These are phyloP conservation scores for Oreotrochilus melanogaster DNA, from an alignment of 2,113 vertebrate species.

Conservation along the genomic window DNA sequence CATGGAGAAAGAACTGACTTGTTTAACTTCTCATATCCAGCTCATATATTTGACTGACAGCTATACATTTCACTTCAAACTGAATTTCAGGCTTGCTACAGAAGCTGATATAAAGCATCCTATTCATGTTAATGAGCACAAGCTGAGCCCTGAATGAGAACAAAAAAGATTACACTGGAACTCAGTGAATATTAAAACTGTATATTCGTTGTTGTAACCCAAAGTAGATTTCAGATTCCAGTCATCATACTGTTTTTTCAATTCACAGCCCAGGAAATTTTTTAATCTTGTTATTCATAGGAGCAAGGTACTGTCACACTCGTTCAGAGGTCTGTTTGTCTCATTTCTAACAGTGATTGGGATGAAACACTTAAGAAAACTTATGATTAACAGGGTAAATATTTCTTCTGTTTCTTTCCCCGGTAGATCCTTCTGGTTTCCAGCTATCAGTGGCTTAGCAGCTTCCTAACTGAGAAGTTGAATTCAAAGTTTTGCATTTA, in stretches of 20 bases:
- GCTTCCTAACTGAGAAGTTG: neutral
- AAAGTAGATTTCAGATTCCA: neutral
- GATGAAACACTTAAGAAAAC: neutral
- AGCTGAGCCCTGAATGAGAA: neutral
- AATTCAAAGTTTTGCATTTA: neutral
- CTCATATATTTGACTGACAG: neutral
- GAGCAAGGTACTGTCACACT: neutral
- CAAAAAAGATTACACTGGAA: neutral
- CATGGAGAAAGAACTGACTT: neutral
- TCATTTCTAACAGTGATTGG: neutral
- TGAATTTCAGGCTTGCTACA: neutral
- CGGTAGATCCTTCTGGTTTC: neutral
- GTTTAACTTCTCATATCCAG: neutral
- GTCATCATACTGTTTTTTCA: neutral
- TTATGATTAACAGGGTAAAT: neutral
- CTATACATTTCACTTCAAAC: neutral
- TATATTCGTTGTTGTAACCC: neutral
- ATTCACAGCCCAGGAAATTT: neutral
- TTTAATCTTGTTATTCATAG: neutral
- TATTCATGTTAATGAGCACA: neutral
- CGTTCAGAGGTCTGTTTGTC: neutral
- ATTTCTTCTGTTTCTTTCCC: neutral
- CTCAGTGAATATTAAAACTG: constrained; percentile 14
- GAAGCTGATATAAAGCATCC: neutral
- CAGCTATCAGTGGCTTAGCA: neutral